These are phyloP conservation scores for Syngnathus scovelli DNA, from an alignment of 2,113 vertebrate species.

Conservation along the genomic window DNA sequence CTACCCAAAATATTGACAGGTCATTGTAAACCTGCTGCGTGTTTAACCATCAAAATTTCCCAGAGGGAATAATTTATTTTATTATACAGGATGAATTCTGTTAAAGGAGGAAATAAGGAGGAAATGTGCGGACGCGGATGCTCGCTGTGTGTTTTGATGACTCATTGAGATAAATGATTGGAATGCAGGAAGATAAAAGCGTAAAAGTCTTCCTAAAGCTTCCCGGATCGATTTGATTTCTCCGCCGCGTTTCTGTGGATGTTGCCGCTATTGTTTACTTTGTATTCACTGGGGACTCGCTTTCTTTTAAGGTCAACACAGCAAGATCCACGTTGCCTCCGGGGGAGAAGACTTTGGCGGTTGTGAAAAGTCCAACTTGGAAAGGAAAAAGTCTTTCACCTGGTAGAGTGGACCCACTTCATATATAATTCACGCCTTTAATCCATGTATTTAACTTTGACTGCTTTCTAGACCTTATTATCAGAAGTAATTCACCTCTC, in stretches of 20 bases:
- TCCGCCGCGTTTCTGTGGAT: background rate
- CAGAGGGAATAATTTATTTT: background rate
- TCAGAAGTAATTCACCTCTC: too few species aligned
- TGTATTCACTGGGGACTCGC: background rate
- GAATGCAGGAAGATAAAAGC: constrained; percentile 34
- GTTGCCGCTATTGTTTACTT: background rate
- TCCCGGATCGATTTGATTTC: background rate
- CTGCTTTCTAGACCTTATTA: too few species aligned
- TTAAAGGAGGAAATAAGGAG: constrained; percentile 38
- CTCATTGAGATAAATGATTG: constrained; percentile 38
- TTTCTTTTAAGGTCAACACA: background rate
- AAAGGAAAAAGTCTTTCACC: background rate
- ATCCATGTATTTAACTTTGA: too few species aligned
- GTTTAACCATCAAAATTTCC: background rate
- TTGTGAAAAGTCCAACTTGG: background rate
- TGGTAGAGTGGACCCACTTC: background rate
- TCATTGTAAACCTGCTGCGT: background rate
- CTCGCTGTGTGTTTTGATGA: constrained; percentile 35
- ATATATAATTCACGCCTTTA: background rate
- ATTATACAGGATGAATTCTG: constrained; percentile 43
- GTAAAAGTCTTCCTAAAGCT: background rate
- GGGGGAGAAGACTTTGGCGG: background rate
- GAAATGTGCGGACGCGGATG: constrained; percentile 46
- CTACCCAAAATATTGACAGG: background rate
- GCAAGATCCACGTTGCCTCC: background rate